Evolutionary conservation across 2,113 vertebrate genomes (phyloP), one percentile per base, ranked within the genome.

Genomic region (Onychostoma macrolepis): DNA sequence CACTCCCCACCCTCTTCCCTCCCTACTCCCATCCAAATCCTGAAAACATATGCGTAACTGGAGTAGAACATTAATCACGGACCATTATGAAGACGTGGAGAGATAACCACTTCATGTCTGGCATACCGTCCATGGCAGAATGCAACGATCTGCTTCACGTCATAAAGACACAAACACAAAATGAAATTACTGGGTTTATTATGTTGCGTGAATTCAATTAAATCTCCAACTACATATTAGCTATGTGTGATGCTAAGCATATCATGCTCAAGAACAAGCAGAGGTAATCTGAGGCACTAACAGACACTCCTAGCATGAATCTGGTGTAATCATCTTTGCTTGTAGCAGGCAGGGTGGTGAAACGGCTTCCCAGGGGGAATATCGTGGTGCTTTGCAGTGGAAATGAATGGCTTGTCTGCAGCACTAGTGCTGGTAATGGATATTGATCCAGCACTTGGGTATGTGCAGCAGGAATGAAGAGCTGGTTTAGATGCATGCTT

Each of bases 381-480:
- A 84, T 53, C 69, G 48, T 80, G 72, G 30, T 88, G 88, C 84
- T 71, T 72, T 89, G 61, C 81, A 67, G 86, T 83, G 85, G 77
- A 86, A 91, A 90, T 88, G 85, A 89, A 88, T 86, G 88, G 87
- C 87, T 83, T 88, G 84, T 89, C 89, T 85, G 88, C 84, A 87
- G 88, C 69, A 80, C 76, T 65, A 83, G 83, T 83, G 81, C 81
- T 88, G 67, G 45, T 91, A 91, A 90, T 91, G 86, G 89, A 77
- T 90, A 92, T 91, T 89, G 90, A 92, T 91, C 86, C 75, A 65
- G 41, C 86, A 72, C 77, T 82, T 53, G 79, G 87, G 81, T 63
- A 87, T 86, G 79, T 81, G 88, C 83, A 85, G 83, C 78, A 36
- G 56, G 65, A 83, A 58, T 80, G 74, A 78, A 77, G 78, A 85